A percentile compares a stretch with the other conserved stretches of the same genome.
These are phyloP conservation scores for Muntiacus muntjak DNA, from an alignment of 2,113 vertebrate genomes.

Conservation along the genomic window DNA sequence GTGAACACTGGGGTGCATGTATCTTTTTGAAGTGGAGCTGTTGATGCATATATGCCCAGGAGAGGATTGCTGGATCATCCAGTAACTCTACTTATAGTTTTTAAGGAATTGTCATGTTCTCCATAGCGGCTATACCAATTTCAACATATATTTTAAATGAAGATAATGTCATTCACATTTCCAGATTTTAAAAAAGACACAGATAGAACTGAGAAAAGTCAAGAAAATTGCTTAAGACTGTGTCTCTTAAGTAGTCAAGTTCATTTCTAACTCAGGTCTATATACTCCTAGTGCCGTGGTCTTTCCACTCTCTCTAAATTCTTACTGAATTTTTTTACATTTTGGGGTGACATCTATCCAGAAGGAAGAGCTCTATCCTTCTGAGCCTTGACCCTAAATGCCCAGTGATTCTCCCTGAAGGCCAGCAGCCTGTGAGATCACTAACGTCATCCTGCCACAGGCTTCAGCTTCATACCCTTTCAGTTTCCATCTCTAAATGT, in stretches of 20 bases:
- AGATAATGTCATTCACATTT: background rate
- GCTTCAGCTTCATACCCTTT: background rate
- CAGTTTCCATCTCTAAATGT: background rate
- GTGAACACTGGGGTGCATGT: background rate
- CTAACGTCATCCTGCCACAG: fast-evolving
- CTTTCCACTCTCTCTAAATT: background rate
- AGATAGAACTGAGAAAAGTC: background rate
- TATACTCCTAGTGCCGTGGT: background rate
- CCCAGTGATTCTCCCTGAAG: background rate
- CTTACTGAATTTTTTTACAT: background rate
- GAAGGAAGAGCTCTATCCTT: background rate
- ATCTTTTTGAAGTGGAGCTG: background rate
- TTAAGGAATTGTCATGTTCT: background rate
- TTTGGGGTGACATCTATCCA: background rate
- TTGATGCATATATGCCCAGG: background rate
- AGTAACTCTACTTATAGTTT: background rate
- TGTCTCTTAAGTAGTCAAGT: background rate
- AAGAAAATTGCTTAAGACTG: background rate
- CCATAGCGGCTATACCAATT: background rate
- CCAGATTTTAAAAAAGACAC: background rate
- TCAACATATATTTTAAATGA: background rate
- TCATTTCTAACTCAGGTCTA: background rate
- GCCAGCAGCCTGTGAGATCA: background rate
- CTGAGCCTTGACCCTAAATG: background rate
- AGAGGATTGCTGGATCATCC: background rate